Evolutionary conservation across 2,888 invertebrate genomes (phyloP), one percentile per base, ranked within the genome.

Genomic region (Prostheceraeus crozeri): DNA sequence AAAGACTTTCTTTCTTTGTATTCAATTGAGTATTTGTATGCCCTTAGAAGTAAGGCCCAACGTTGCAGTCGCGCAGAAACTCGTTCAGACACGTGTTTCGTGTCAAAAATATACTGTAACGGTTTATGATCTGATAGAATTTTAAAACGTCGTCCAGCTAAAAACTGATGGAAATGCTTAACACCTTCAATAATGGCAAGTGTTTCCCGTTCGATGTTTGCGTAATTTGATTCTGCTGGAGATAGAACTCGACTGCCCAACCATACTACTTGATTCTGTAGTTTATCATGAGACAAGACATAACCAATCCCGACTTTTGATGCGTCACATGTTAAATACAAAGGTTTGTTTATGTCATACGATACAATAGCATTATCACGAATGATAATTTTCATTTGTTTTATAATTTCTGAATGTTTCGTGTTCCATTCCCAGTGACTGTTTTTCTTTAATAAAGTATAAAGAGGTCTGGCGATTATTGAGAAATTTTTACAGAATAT

Each of bases 91-190:
- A 69, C 3, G 14, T 16, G 57, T 68, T 68, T 65, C 48, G 64
- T 58, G 46, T 64, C 61, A 59, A 75, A 72, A 52, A 76, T 71
- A n/a, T 64, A 45, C 25, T 67, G 71, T 1, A 78, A 59, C 0
- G 76, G 74, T 58, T 70, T 67, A 59, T 74, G 71, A 59, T 74
- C 74, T 0, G 72, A 73, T 11, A 65, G 45, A 19, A 75, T 62
- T 2, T 70, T 72, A 60, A 78, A 78, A 16, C 65, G 62, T 14
- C 69, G 65, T 2, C 73, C 74, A 45, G 64, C 70, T 0, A 76
- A 33, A 59, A 69, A 75, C 21, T 70, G 65, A 46, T 71, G 70
- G 65, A 75, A 76, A 63, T 71, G 69, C 19, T 66, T 65, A 1
- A 73, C 66, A 1, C 70, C 73, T 57, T 68, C 75, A 25, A 77